Conservation (phyloP, 2,888 invertebrate genomes). For the Drosophila neoperkinsi region DNA sequence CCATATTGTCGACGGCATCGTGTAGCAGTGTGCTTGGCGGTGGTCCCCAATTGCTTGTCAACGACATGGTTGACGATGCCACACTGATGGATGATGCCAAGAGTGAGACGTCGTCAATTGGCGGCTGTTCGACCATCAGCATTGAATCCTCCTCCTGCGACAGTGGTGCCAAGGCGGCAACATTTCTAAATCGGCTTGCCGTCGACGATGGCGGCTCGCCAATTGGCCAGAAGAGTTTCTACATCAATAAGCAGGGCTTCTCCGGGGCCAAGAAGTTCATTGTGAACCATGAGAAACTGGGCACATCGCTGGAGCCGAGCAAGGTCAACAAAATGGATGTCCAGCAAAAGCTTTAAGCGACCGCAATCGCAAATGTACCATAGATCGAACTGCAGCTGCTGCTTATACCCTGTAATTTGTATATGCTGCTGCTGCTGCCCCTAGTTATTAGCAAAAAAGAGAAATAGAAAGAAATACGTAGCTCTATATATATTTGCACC, state of each 20-base stretch:
- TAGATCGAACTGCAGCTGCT: slow-evolving; percentile 29
- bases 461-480: slow-evolving; percentile 16
- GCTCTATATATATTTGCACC: slow-evolving; percentile 35
- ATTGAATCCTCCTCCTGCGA: slow-evolving; percentile 80
- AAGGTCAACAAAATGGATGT: slow-evolving; percentile 55
- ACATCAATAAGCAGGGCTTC: slow-evolving; percentile 78
- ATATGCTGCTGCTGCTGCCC: slow-evolving; percentile 17
- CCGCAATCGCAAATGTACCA: slow-evolving; percentile 37
- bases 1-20: slow-evolving; percentile 65
- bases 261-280: slow-evolving; percentile 79
- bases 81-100: slow-evolving; percentile 84
- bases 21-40: slow-evolving; percentile 51
- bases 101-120: slow-evolving; percentile 82
- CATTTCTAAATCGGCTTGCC: slow-evolving; percentile 70
- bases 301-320: slow-evolving; percentile 38
- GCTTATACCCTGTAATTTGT: slow-evolving; percentile 15
- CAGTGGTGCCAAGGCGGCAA: slow-evolving; percentile 70
- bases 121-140: slow-evolving; percentile 81
- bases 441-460: slow-evolving; percentile 5
- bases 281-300: slow-evolving; percentile 75
- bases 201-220: slow-evolving; percentile 67
- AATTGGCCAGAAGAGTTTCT: slow-evolving; percentile 76
- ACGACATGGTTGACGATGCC: slow-evolving; percentile 79
- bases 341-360: slow-evolving; percentile 76
- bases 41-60: slow-evolving; percentile 68